A percentile compares a stretch with the other conserved stretches of the same genome.
Evolutionary conservation across 2,797 vertebrate species (phyloP).

Genomic region (Choloepus didactylus): DNA sequence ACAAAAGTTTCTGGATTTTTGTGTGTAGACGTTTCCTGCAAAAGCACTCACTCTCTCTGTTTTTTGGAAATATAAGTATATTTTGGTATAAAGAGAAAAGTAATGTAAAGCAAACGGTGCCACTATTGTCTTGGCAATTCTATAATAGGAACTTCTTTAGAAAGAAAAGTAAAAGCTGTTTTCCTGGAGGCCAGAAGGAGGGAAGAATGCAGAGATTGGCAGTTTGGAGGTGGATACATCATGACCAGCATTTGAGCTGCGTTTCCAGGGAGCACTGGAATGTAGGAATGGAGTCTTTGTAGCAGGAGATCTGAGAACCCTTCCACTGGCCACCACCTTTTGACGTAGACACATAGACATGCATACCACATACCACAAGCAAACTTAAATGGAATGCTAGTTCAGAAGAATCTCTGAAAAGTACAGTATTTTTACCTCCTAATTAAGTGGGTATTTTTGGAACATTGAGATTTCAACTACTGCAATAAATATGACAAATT

Average conservation of each 20-base stretch:
- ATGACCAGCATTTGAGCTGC: not conserved
- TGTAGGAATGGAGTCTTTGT: not conserved
- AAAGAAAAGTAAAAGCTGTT: not conserved
- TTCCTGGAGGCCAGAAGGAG: not conserved
- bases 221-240: not conserved
- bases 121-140: not conserved
- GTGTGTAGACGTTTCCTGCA: not conserved
- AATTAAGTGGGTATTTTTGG: not conserved
- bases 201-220: not conserved
- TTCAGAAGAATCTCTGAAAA: not conserved
- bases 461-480: not conserved
- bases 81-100: not conserved
- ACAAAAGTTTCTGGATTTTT: not conserved
- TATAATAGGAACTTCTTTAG: not conserved
- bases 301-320: not conserved
- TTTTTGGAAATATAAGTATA: conserved; percentile 8
- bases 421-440: not conserved
- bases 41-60: not conserved
- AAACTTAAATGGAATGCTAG: not conserved
- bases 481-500: not conserved
- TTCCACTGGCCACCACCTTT: not conserved
- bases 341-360: not conserved
- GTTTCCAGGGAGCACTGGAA: not conserved
- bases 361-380: not conserved
- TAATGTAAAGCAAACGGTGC: not conserved